phyloP scores from a whole-genome alignment of 2,888 invertebrate genomes.

The Eudasyphora cyanicolor region DNA sequence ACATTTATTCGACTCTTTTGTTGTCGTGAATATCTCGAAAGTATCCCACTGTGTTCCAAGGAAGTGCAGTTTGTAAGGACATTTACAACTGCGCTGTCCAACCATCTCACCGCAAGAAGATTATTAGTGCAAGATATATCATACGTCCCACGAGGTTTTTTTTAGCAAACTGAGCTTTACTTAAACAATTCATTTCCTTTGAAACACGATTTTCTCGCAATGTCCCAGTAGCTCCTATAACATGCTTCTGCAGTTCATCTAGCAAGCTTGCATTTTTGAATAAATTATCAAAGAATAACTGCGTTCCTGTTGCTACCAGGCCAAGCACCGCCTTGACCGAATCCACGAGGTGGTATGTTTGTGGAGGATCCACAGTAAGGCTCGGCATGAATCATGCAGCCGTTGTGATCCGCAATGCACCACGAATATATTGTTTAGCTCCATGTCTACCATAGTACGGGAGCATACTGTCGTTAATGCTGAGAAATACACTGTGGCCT shows the following conservation, averaged over 20 bases:
- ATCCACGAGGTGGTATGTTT: slow-evolving; percentile 3
- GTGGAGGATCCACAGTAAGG: not conserved
- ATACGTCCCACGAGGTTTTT: too few species aligned
- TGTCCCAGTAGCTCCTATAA: not conserved
- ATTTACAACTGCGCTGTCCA: not conserved
- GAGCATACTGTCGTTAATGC: slow-evolving; percentile 1
- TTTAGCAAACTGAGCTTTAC: not conserved
- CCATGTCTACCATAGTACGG: slow-evolving; percentile 1
- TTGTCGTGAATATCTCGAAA: not conserved
- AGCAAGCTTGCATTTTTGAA: too few species aligned
- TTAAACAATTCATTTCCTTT: not conserved
- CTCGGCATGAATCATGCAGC: not conserved
- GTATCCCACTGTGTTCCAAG: not conserved
- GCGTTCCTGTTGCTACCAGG: too few species aligned
- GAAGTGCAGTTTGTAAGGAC: not conserved
- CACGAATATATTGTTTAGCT: not conserved
- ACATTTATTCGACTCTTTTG: not conserved
- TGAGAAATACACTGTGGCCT: not conserved
- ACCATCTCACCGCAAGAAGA: not conserved
- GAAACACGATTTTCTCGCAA: too few species aligned
- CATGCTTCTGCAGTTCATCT: not conserved
- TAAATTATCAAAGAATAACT: too few species aligned
- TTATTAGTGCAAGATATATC: too few species aligned
- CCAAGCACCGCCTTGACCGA: slow-evolving; percentile 13
- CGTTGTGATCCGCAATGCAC: slow-evolving; percentile 2